phyloP scores from a whole-genome alignment of 2,113 vertebrate genomes.

The Rostratula benghalensis region DNA sequence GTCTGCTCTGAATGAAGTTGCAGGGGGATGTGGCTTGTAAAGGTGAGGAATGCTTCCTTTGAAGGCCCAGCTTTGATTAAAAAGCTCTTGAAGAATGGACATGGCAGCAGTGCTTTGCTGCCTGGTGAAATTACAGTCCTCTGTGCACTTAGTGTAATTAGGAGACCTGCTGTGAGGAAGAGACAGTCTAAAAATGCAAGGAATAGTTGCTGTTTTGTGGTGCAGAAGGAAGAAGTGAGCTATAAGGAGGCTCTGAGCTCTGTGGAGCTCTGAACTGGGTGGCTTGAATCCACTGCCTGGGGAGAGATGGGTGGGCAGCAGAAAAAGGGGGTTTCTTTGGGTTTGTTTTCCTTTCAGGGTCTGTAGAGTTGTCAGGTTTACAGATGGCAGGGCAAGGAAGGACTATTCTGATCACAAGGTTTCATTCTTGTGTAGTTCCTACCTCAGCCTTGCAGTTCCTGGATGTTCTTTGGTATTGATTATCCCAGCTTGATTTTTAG shows the following conservation, averaged over 20 bases:
- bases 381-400: neutral
- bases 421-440: neutral
- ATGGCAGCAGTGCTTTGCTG: neutral
- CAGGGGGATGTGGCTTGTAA: neutral
- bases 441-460: neutral
- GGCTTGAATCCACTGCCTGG: neutral
- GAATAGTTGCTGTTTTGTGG: neutral
- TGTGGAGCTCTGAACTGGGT: neutral
- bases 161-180: neutral
- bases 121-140: neutral
- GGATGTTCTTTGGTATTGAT: neutral
- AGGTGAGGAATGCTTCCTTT: neutral
- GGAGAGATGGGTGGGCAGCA: neutral
- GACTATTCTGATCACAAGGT: neutral
- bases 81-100: neutral
- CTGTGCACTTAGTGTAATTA: neutral
- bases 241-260: neutral
- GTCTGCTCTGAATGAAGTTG: neutral
- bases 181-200: neutral
- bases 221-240: neutral
- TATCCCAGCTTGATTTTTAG: neutral
- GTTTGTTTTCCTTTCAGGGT: neutral
- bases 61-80: neutral
- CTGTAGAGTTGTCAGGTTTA: neutral
- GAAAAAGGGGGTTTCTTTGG: neutral